Evolutionary conservation across 2,888 invertebrate genomes (phyloP).

Genomic region (Drosophila koepferae): DNA sequence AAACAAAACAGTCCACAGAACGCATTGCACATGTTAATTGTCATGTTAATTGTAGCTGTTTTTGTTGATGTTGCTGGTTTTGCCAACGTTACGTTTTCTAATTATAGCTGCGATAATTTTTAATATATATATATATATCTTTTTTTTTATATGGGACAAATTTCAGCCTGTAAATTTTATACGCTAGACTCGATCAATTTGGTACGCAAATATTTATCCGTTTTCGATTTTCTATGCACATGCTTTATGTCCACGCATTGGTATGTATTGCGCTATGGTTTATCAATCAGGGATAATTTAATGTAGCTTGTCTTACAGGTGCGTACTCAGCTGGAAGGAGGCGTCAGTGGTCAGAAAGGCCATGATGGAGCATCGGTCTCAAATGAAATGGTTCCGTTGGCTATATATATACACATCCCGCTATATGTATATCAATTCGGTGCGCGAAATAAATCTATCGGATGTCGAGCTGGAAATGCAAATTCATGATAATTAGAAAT

Average conservation of each 20-base stretch:
- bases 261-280: conserved; percentile 85
- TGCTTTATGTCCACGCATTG: conserved; percentile 91
- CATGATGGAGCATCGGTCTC: conserved; percentile 95
- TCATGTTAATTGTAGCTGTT: conserved; percentile 59
- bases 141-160: neutral
- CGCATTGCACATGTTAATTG: conserved; percentile 75
- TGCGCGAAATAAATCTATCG: conserved; percentile 90
- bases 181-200: conserved; percentile 94
- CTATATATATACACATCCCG: conserved; percentile 95
- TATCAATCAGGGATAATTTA: neutral
- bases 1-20: conserved; percentile 30
- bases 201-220: conserved; percentile 93
- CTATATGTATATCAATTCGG: conserved; percentile 95
- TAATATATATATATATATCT: conserved; percentile 23
- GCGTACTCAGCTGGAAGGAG: conserved; percentile 88
- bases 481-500: conserved; percentile 86
- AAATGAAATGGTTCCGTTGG: conserved; percentile 97
- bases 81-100: conserved; percentile 39
- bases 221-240: conserved; percentile 93
- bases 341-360: conserved; percentile 89
- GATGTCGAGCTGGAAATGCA: conserved; percentile 92
- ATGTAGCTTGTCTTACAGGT: conserved; percentile 85
- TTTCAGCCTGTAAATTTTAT: conserved; percentile 91
- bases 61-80: conserved; percentile 39
- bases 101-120: conserved; percentile 48